Base-by-base conservation (phyloP, 2,113 vertebrate species). In the Urocolius indicus region DNA sequence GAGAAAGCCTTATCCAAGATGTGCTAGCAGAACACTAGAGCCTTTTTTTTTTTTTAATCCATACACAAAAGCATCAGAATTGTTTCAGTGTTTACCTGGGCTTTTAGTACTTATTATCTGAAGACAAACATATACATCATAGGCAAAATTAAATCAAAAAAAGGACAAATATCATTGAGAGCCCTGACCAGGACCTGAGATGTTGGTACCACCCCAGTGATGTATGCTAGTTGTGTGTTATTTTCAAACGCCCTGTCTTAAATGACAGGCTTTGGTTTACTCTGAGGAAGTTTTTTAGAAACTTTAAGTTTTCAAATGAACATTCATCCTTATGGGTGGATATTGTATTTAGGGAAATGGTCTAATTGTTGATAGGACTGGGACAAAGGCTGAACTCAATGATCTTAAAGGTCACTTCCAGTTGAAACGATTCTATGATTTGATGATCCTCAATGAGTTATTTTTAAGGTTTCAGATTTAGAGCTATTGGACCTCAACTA, bases 11-110 rank as follows among this genome's bases (percentile, higher is more conserved):
- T 93, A 52, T 22, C 49, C 58, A 85, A 67, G 61, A 45, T 27
- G 21, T 29, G 72, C 62, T 63, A 74, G 46, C 20, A 93, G 52
- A 92, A 74, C 46, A 29, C 32, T 66, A n/a, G 63, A 90, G 11
- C 30, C 80, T 88, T 62, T 43, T 69, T 77, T 46, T 88, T 62
- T 43, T 69, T 41, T 41, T 77, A 43, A 75, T 32, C 34, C 13
- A 0, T 84, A 61, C 0, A 0, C 46, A 52, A 88, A 52, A 22
- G 3, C 45, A 65, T n/a, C 45, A 48, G 16, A 68, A 77, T 46
- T 58, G 4, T 75, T 90, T 61, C 49, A 75, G 2, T 13, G 34
- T 62, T 62, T 51, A 57, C 18, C 29, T 36, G 23, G 11, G 68
- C 30, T 71, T 87, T 46, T 71, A 73, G 38, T 30, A 51, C 21